A percentile compares a stretch with the other conserved stretches of the same genome.
phyloP scores from a whole-genome alignment of 2,888 invertebrate species.

The Habrosyne pyritoides region DNA sequence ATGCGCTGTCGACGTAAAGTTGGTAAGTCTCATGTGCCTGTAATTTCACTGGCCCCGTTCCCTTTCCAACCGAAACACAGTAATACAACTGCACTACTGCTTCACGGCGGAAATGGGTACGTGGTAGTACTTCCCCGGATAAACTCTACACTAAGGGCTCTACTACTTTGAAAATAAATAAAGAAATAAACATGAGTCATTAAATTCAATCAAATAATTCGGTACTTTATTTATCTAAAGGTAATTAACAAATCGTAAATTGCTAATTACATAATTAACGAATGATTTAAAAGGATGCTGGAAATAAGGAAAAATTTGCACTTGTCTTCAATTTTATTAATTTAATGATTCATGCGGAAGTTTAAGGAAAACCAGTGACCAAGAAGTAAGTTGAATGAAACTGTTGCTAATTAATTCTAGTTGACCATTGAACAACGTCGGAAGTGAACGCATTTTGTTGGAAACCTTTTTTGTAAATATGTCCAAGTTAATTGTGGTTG shows the following conservation, averaged over 20 bases:
- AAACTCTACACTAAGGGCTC: too few species aligned
- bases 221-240: background rate
- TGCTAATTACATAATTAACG: background rate
- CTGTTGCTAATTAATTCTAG: slow-evolving; percentile 1
- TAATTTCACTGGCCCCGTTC: too few species aligned
- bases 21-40: too few species aligned
- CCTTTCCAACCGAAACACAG: too few species aligned
- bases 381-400: background rate
- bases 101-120: too few species aligned
- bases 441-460: slow-evolving; percentile 17
- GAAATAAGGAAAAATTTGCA: background rate
- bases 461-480: slow-evolving; percentile 22
- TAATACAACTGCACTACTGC: too few species aligned
- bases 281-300: background rate
- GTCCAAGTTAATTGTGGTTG: slow-evolving; percentile 35
- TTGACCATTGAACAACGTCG: slow-evolving; percentile 17
- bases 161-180: too few species aligned
- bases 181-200: background rate
- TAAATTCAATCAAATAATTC: background rate
- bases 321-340: background rate
- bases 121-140: too few species aligned
- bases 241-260: background rate
- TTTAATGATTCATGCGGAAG: slow-evolving; percentile 1
- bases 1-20: too few species aligned
- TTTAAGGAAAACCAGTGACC: background rate